Evolutionary conservation across 2,888 invertebrate species (phyloP), one percentile per base, ranked within the genome.

Genomic region (Dysmachus trigonus): DNA sequence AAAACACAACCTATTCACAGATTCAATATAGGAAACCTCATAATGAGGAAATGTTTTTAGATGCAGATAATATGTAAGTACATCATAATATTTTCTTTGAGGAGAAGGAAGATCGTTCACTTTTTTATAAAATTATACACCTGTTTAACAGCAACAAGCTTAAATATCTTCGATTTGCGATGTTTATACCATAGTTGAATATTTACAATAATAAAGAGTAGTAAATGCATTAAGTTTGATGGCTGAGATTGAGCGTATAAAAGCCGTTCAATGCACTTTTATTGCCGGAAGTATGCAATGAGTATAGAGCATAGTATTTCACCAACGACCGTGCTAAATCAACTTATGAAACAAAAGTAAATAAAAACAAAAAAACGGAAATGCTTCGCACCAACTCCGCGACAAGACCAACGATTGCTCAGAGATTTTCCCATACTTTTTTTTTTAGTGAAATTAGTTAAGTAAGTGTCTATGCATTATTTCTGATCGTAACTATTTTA

Each of bases 261-360:
- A 76, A 76, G 18, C 62, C 22, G 10, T 38, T 76, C 76, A 76
- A 76, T 76, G 76, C 76, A 38, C 8, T 76, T 76, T 76, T 76
- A 76, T 35, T 35, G 38, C 38, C 76, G 76, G 73, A 73, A 33
- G 73, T 33, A 15, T n/a, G 73, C 73, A 73, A 6, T 62, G 73
- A n/a, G 33, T 8, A n/a, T n/a, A 73, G 6, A 73, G 27, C 31
- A 73, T n/a, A 27, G 73, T 31, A 73, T 73, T 73, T 73, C 73
- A 73, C 73, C n/a, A 31, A 73, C 71, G 27, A 30, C 73, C 73
- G 4, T 22, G n/a, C 33, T n/a, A 4, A 30, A 31, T 31, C n/a
- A 73, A 31, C 73, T 73, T 73, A 73, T 73, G 33, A 73, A 73
- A 73, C 72, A 73, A 31, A 33, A 31, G 30, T 33, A 73, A 33